These are phyloP conservation scores for Sarcophaga peregrina DNA, from an alignment of 1,140 invertebrate genomes.

Conservation along the genomic window DNA sequence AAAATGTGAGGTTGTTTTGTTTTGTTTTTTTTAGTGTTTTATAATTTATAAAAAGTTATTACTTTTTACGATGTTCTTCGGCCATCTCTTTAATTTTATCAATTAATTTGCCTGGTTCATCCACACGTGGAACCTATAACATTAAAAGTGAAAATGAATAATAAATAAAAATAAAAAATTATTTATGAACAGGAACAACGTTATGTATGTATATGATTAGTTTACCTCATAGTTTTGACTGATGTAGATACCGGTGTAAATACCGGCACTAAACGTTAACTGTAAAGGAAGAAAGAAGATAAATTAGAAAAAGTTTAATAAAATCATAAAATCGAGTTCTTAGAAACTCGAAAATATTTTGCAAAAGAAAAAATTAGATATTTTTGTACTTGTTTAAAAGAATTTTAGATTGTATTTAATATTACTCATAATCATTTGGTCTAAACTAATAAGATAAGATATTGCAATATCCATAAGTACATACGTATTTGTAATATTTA, in stretches of 20 bases:
- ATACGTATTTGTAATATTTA: no score
- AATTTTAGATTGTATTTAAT: no score
- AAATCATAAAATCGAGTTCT: no score
- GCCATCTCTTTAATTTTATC: constrained; percentile 75
- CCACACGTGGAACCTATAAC: constrained; percentile 82
- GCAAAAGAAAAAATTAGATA: no score
- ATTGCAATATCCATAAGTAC: neutral
- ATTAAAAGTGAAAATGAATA: constrained; percentile 46
- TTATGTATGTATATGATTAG: no score
- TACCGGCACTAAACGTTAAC: constrained; percentile 79
- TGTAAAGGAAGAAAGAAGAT: constrained; percentile 67
- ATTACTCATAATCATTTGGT: no score
- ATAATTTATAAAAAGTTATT: constrained; percentile 46
- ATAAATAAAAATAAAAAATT: constrained; percentile 26
- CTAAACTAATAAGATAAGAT: no score
- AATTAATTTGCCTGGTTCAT: constrained; percentile 79
- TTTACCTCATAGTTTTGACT: constrained; percentile 85
- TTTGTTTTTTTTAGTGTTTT: constrained; percentile 20
- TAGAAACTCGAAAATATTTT: no score
- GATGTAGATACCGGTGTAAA: constrained; percentile 84
- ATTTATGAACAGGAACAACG: neutral
- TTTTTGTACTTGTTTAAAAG: no score
- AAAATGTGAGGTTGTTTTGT: constrained; percentile 32
- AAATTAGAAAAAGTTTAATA: no score
- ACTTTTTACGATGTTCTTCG: constrained; percentile 71